Evolutionary conservation across 2,797 vertebrate genomes (phyloP).

Genomic region (Fistularia commersonii): DNA sequence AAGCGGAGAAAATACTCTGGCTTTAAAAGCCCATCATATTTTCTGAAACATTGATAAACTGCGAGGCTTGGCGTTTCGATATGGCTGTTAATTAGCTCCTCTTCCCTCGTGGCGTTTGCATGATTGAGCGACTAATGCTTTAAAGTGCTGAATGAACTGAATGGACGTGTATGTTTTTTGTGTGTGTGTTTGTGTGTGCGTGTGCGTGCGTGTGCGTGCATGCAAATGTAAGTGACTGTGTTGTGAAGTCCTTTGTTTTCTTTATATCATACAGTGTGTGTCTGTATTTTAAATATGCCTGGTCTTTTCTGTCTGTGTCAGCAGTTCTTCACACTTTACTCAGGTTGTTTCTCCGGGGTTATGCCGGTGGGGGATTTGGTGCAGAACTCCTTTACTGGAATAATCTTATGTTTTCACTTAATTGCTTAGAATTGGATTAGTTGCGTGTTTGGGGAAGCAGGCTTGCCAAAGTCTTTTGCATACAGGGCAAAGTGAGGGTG

Average conservation of each 20-base stretch:
- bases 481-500: conserved; percentile 10
- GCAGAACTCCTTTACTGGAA: conserved; percentile 37
- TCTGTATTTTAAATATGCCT: not conserved
- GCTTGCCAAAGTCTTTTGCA: not conserved
- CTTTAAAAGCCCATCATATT: conserved; percentile 40
- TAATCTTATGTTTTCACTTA: conserved; percentile 56
- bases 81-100: conserved; percentile 67
- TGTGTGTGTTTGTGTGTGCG: conserved; percentile 7
- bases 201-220: conserved; percentile 1
- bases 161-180: conserved; percentile 16
- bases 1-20: conserved; percentile 37
- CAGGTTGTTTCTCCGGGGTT: conserved; percentile 42
- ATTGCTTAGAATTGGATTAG: conserved; percentile 61
- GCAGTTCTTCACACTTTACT: conserved; percentile 36
- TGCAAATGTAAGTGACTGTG: not conserved
- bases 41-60: conserved; percentile 68
- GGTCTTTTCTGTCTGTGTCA: conserved; percentile 26
- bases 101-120: conserved; percentile 61
- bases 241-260: too few relatives aligned
- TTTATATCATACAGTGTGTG: not conserved
- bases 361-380: conserved; percentile 25
- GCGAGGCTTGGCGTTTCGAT: conserved; percentile 63
- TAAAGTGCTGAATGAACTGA: conserved; percentile 64
- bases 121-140: conserved; percentile 73
- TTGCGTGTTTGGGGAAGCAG: not conserved